Evolutionary conservation across 2,797 vertebrate species (phyloP), one percentile per base, ranked within the genome.

Genomic region (Pangasius macronema): DNA sequence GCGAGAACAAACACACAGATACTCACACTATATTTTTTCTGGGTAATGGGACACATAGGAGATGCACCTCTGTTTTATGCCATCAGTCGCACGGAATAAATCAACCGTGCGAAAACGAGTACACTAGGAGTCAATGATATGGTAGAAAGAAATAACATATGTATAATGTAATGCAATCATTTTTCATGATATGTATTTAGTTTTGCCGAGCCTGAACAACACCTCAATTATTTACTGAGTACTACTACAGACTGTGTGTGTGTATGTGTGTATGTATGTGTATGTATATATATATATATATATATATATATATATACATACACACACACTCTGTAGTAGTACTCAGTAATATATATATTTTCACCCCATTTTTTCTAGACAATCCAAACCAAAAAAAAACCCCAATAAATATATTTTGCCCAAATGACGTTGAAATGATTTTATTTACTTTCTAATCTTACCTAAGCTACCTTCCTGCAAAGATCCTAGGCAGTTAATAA

Each of bases 1-100:
- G 1, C n/a, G 70, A 87, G 61, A 68, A 75, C 51, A 82, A 59
- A 53, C 42, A 36, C 53, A 65, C 84, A 84, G 72, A 67, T 33
- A 65, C 72, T 59, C 82, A 36, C 5, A n/a, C 63, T 53, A 68
- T 83, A 83, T 84, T 79, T 84, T 88, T 79, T 81, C 82, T 22
- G 77, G 63, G 87, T 87, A 88, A 89, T 82, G 83, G 84, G 80
- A 90, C 65, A 70, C 85, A 73, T 42, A 36, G 87, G 57, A 76
- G n/a, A 75, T 67, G 59, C 33, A n/a, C 18, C 8, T 49, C 57
- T 39, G 51, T 68, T 49, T 68, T 85, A 84, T 67, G 18, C 57
- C 10, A 76, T 59, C 49, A 36, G 42, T 73, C 16, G 13, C 57
- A 85, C 39, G 63, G 77, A 63, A 53, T 83, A 83, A 67, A 53